Percentiles rank a stretch among this genome's conserved stretches.
These are phyloP conservation scores for Labrus mixtus DNA, from an alignment of 2,113 vertebrate species.

Conservation along the genomic window DNA sequence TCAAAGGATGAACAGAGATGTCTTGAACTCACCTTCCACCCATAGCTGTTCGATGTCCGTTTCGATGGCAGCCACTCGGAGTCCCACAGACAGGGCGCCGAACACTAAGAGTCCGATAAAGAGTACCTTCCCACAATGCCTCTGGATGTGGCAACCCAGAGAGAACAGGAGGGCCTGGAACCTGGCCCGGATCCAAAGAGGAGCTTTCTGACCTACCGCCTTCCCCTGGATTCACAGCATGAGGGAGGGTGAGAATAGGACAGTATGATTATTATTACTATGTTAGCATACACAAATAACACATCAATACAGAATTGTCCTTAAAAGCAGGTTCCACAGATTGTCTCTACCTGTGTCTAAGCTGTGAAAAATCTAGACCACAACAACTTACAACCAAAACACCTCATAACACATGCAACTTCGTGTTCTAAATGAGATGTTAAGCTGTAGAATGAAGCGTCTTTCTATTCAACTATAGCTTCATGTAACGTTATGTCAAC, in stretches of 20 bases:
- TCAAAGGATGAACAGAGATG: not conserved
- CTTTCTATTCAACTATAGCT: not conserved
- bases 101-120: slow-evolving; percentile 96
- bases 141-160: slow-evolving; percentile 97
- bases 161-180: slow-evolving; percentile 97
- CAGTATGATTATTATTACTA: slow-evolving; percentile 34
- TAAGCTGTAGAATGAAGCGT: not conserved
- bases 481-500: not conserved
- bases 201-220: slow-evolving; percentile 90
- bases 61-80: slow-evolving; percentile 94
- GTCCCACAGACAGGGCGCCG: slow-evolving; percentile 94
- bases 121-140: slow-evolving; percentile 97
- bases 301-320: not conserved
- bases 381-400: not conserved
- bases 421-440: too few species aligned
- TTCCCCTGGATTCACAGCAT: slow-evolving; percentile 84
- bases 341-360: not conserved
- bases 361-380: not conserved
- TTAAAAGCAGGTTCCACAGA: not conserved
- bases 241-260: slow-evolving; percentile 60
- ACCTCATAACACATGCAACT: not conserved
- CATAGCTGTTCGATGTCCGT: slow-evolving; percentile 97
- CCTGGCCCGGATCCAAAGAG: slow-evolving; percentile 94
- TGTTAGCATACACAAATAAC: slow-evolving; percentile 34
- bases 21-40: slow-evolving; percentile 94